These are phyloP conservation scores for Folsomia candida DNA, from an alignment of 2,888 invertebrate species.

Conservation along the genomic window DNA sequence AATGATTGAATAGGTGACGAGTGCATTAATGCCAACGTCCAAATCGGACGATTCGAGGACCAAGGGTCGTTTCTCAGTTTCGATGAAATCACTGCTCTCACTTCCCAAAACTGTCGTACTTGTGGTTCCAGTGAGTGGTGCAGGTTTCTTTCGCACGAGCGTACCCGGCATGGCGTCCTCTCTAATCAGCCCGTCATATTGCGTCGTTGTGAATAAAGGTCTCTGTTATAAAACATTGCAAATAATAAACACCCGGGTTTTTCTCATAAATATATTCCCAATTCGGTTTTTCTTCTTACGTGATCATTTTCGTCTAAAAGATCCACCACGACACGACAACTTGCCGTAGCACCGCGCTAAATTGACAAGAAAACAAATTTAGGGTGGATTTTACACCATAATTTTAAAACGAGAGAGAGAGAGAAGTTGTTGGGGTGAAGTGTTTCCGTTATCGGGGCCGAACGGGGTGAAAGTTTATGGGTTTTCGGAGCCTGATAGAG, in stretches of 20 bases:
- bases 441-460: no score
- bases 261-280: background rate
- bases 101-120: no score
- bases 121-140: conserved; percentile 60
- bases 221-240: background rate
- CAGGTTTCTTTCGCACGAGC: conserved; percentile 58
- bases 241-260: background rate
- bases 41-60: conserved; percentile 79
- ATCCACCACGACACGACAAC: conserved; percentile 42
- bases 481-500: no score
- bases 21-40: conserved; percentile 82
- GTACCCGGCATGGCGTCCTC: conserved; percentile 73
- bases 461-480: no score
- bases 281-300: conserved; percentile 8
- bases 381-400: no score
- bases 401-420: no score
- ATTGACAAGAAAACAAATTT: no score
- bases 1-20: conserved; percentile 79
- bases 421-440: no score
- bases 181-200: conserved; percentile 69
- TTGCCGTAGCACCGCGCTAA: conserved; percentile 45
- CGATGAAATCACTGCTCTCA: background rate
- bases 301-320: conserved; percentile 47
- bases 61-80: conserved; percentile 61
- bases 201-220: conserved; percentile 41